Evolutionary conservation across 1,140 invertebrate genomes (phyloP).

Genomic region (Drosophila varians): DNA sequence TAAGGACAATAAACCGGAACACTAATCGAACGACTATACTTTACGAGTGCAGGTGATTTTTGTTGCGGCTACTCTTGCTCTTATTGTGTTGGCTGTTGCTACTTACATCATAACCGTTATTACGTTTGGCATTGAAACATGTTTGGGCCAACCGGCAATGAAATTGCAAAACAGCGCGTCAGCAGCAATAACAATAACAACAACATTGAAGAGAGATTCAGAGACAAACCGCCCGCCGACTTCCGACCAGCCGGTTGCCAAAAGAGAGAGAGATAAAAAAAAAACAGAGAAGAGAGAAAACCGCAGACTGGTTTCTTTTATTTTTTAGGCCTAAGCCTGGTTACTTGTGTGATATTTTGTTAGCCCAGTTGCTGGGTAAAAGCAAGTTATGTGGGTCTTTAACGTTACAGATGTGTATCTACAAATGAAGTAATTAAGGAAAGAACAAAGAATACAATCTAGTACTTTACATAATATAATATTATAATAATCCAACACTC

Average conservation of each 20-base stretch:
- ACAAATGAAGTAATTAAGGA: background rate
- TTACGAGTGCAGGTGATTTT: conserved; percentile 23
- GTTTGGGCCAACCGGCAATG: conserved; percentile 72
- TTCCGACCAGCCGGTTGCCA: conserved; percentile 57
- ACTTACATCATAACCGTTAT: conserved; percentile 82
- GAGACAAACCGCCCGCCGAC: no score
- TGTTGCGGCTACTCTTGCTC: conserved; percentile 10
- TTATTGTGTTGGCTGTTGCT: conserved; percentile 23
- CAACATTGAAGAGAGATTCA: background rate
- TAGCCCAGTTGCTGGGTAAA: background rate
- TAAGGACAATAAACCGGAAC: conserved; percentile 5
- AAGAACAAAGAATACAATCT: no score
- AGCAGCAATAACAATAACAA: conserved; percentile 43
- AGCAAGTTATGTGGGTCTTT: background rate
- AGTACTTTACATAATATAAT: no score
- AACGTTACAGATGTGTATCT: background rate
- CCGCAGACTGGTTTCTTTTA: conserved; percentile 44
- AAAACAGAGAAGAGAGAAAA: conserved; percentile 3
- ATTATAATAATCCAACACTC: no score
- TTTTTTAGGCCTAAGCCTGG: conserved; percentile 36
- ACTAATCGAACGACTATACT: background rate
- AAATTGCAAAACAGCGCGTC: conserved; percentile 63
- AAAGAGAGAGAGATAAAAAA: conserved; percentile 20
- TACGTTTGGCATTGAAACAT: conserved; percentile 82
- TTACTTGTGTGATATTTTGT: conserved; percentile 9